phyloP scores from a whole-genome alignment of 2,797 vertebrate species.

The Periophthalmus magnuspinnatus region DNA sequence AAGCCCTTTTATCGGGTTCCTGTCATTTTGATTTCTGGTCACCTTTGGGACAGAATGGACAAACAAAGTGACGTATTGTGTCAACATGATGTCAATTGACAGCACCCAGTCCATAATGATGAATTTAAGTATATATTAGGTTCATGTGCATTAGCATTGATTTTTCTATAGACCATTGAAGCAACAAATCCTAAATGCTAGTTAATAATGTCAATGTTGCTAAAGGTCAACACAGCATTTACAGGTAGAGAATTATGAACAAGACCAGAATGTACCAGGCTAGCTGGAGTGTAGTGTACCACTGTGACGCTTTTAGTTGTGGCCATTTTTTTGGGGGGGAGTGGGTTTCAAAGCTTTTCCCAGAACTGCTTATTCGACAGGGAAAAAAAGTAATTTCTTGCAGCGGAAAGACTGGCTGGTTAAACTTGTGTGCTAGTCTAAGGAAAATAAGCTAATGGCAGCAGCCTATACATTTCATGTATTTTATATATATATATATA shows the following conservation, averaged over 20 bases:
- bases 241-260: no score
- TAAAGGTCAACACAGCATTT: constrained; percentile 2
- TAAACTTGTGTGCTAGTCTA: neutral
- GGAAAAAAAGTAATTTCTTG: constrained; percentile 19
- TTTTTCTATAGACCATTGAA: neutral
- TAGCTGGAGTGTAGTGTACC: no score
- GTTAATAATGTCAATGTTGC: neutral
- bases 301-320: neutral
- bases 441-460: neutral
- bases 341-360: constrained; percentile 9
- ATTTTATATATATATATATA: no score
- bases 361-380: constrained; percentile 35
- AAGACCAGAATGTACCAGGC: no score
- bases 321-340: neutral
- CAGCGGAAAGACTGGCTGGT: neutral
- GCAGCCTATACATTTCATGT: neutral
- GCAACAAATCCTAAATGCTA: neutral
- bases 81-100: no score
- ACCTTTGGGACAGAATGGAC: neutral
- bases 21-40: constrained; percentile 7
- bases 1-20: neutral
- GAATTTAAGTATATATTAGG: neutral
- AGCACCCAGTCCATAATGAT: neutral
- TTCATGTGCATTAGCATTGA: constrained; percentile 1
- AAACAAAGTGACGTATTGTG: neutral